These are phyloP conservation scores for Anastrepha obliqua DNA, from an alignment of 1,140 invertebrate species.

Conservation along the genomic window DNA sequence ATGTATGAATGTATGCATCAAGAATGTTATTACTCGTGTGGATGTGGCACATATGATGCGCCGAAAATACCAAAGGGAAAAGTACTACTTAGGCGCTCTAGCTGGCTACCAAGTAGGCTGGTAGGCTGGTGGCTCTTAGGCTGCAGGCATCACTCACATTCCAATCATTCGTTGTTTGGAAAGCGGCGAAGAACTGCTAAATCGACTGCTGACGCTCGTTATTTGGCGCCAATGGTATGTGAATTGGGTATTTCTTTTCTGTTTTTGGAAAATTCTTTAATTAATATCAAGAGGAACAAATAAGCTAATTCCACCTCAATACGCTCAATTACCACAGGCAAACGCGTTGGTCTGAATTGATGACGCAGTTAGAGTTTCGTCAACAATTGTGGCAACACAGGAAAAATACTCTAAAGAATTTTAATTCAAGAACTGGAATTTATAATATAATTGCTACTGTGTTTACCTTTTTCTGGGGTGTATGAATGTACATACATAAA, in stretches of 20 bases:
- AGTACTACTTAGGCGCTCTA: no score
- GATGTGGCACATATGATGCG: background rate
- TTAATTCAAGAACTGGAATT: slow-evolving; percentile 13
- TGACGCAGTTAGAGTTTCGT: slow-evolving; percentile 1
- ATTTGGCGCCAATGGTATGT: slow-evolving; percentile 30
- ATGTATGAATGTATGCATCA: background rate
- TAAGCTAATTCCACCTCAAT: background rate
- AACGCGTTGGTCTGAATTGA: background rate
- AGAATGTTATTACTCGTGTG: background rate
- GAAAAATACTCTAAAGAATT: background rate
- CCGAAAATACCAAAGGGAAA: background rate
- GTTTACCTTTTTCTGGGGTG: background rate
- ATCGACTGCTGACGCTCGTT: slow-evolving; percentile 32
- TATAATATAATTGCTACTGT: background rate
- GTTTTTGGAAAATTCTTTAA: background rate
- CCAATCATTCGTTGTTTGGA: background rate
- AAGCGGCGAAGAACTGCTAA: background rate
- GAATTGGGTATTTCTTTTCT: background rate
- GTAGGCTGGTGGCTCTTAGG: background rate
- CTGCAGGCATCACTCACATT: slow-evolving; percentile 43
- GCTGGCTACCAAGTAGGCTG: slow-evolving; percentile 1
- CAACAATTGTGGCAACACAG: background rate
- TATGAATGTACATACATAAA: no score
- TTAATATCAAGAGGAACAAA: background rate
- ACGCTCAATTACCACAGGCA: background rate